Percentiles rank a stretch among this genome's conserved stretches.
Evolutionary conservation across 2,113 vertebrate species (phyloP).

Genomic region (Dicrurus megarhynchus): DNA sequence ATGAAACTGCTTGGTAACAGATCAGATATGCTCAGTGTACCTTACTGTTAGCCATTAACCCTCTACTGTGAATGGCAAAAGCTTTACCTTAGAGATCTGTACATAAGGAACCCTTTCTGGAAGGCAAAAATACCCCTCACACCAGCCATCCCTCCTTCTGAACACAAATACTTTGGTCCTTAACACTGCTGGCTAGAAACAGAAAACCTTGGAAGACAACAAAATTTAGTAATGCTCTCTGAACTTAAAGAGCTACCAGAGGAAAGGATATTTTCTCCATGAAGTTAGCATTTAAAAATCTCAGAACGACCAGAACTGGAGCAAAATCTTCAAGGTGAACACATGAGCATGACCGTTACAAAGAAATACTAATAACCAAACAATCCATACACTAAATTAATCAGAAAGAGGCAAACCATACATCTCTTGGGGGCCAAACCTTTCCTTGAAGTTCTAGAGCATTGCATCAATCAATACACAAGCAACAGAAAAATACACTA

Average conservation of each 20-base stretch:
- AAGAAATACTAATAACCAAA: neutral
- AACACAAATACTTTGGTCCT: neutral
- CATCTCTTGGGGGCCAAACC: neutral
- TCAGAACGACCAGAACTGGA: neutral
- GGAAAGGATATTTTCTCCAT: neutral
- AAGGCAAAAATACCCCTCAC: neutral
- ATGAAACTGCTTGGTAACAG: neutral
- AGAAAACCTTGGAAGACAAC: neutral
- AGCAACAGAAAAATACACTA: neutral
- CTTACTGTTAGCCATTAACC: neutral
- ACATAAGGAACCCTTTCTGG: neutral
- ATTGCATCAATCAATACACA: fast-evolving
- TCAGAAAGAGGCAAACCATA: neutral
- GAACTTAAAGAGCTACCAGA: neutral
- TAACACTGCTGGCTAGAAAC: neutral
- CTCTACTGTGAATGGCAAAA: neutral
- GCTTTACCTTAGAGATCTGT: neutral
- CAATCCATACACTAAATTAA: neutral
- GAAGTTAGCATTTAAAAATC: neutral
- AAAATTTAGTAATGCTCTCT: neutral
- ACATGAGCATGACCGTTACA: neutral
- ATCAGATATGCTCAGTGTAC: fast-evolving
- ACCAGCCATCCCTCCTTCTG: neutral
- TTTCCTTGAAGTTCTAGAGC: neutral
- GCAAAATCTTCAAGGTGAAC: neutral